A percentile compares a stretch with the other conserved stretches of the same genome.
Evolutionary conservation across 1,140 invertebrate species (phyloP).

Genomic region (Bombus huntii): DNA sequence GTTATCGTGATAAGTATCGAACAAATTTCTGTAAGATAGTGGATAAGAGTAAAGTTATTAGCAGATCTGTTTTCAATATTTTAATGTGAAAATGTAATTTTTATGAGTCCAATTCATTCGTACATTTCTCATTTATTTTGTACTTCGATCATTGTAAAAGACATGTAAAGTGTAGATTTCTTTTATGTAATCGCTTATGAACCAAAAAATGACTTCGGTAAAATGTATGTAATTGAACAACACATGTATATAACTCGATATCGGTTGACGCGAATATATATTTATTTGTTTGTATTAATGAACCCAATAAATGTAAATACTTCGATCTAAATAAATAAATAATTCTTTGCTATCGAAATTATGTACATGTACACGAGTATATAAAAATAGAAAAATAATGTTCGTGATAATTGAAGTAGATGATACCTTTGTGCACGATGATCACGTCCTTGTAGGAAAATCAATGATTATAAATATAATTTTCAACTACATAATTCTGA

Average conservation of each 20-base stretch:
- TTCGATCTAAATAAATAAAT: not conserved
- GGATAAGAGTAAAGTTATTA: not conserved
- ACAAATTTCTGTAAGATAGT: not conserved
- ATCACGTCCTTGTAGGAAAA: not conserved
- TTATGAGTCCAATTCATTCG: too few species aligned
- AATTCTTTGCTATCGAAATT: not conserved
- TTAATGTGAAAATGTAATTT: not conserved
- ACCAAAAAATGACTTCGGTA: too few species aligned
- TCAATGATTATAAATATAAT: conserved; percentile 15
- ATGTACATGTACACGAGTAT: not conserved
- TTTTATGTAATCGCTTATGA: not conserved
- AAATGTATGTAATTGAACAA: not conserved
- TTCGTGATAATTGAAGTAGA: not conserved
- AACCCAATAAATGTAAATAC: not conserved
- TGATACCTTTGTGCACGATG: not conserved
- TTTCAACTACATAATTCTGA: not conserved
- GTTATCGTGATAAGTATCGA: not conserved
- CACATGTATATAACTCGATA: not conserved
- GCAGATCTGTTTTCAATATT: not conserved
- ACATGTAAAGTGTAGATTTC: not conserved
- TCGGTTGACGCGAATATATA: not conserved
- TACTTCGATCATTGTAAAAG: not conserved
- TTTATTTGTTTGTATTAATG: not conserved
- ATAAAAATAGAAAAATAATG: not conserved
- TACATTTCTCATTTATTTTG: too few species aligned